phyloP scores from a whole-genome alignment of 1,140 invertebrate species.

The Tetramorium parvispinum region DNA sequence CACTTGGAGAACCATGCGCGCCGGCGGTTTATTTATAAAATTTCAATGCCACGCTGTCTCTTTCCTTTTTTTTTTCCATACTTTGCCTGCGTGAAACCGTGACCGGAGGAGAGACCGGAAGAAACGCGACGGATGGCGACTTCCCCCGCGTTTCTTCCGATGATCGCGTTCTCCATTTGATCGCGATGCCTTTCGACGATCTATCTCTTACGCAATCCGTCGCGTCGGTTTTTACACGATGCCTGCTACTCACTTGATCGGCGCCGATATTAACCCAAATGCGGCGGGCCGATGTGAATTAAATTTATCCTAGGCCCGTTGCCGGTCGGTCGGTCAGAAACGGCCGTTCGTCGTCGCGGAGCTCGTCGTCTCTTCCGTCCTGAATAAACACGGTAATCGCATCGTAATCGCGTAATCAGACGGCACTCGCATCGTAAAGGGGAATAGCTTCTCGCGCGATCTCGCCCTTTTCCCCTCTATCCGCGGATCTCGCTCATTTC shows the following conservation, averaged over 20 bases:
- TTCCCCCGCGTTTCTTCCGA: not conserved
- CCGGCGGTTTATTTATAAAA: conserved; percentile 52
- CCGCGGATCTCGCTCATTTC: conserved; percentile 5
- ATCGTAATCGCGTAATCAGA: conserved; percentile 48
- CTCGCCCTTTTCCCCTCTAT: not conserved
- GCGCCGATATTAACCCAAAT: conserved; percentile 74
- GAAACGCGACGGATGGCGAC: not conserved
- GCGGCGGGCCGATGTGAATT: conserved; percentile 62
- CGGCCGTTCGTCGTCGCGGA: not conserved
- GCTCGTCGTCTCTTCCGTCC: conserved; percentile 41
- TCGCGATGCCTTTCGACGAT: not conserved
- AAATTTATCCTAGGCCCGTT: conserved; percentile 72
- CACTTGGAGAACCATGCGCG: conserved; percentile 30
- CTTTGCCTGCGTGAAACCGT: not conserved
- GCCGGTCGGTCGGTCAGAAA: conserved; percentile 60
- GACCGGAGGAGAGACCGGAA: not conserved
- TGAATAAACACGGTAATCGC: not conserved
- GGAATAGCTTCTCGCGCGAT: not conserved
- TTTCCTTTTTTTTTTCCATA: not conserved
- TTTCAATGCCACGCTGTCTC: conserved; percentile 42
- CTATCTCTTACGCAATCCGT: conserved; percentile 64
- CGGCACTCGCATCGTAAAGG: not conserved
- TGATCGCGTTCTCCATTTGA: not conserved
- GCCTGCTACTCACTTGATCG: conserved; percentile 67
- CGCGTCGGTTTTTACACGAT: conserved; percentile 23